These are phyloP conservation scores for Beris chalybata DNA, from an alignment of 2,888 invertebrate species.

Conservation along the genomic window DNA sequence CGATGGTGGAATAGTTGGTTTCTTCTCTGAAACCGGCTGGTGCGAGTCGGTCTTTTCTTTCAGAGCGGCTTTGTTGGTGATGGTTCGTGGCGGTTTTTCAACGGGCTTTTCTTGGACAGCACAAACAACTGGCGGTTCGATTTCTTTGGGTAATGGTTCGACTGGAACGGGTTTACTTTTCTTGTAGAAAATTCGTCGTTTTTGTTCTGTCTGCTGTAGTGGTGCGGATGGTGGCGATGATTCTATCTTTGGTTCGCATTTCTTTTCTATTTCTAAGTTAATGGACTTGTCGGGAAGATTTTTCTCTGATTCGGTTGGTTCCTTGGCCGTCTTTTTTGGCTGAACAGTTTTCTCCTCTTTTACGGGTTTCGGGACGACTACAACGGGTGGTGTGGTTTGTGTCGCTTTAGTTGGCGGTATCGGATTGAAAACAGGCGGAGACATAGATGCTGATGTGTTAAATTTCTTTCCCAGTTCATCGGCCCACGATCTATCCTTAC, in stretches of 20 bases:
- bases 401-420: background rate
- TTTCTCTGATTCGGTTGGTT: conserved; percentile 18
- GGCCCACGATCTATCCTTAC: conserved; percentile 41
- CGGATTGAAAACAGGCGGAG: background rate
- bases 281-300: background rate
- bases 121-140: background rate
- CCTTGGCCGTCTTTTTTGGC: conserved; percentile 33
- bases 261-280: conserved; percentile 29
- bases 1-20: background rate
- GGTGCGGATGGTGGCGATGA: conserved; percentile 29
- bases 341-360: conserved; percentile 37
- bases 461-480: conserved; percentile 42
- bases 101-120: background rate
- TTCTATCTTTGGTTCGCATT: background rate
- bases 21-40: background rate
- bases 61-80: background rate
- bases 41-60: conserved; percentile 36
- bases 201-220: conserved; percentile 28
- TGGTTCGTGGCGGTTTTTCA: background rate
- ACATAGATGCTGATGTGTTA: background rate
- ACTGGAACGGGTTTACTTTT: conserved; percentile 39
- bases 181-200: conserved; percentile 36
- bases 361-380: conserved; percentile 2
- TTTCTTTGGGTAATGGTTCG: background rate
- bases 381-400: conserved; percentile 13